A percentile compares a stretch with the other conserved stretches of the same genome.
phyloP scores from a whole-genome alignment of 2,888 invertebrate genomes.

The Nasonovia ribisnigri region DNA sequence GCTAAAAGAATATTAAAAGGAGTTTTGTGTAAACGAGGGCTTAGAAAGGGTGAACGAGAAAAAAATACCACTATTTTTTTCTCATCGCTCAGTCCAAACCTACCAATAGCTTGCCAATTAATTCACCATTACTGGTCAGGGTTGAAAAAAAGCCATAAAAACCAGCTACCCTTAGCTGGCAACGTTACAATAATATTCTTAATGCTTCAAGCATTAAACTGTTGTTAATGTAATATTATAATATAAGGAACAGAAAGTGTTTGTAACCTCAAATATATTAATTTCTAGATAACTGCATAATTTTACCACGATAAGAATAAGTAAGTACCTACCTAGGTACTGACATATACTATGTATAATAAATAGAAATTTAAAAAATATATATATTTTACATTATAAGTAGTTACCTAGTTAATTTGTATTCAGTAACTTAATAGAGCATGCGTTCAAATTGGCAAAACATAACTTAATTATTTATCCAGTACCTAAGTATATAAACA shows the following conservation, averaged over 20 bases:
- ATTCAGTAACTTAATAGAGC: neutral
- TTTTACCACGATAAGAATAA: neutral
- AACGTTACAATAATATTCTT: conserved; percentile 64
- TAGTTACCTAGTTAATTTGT: neutral
- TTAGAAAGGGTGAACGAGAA: conserved; percentile 59
- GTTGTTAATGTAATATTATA: conserved; percentile 45
- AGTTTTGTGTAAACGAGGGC: conserved; percentile 63
- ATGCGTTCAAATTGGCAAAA: neutral
- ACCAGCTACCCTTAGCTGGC: conserved; percentile 61
- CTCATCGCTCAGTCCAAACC: conserved; percentile 35
- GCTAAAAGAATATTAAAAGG: conserved; percentile 61
- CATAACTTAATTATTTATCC: neutral
- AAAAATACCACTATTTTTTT: conserved; percentile 55
- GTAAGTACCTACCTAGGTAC: neutral
- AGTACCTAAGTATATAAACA: neutral
- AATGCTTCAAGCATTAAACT: conserved; percentile 41
- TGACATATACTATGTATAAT: neutral
- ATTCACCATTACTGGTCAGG: conserved; percentile 63
- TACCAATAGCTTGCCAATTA: conserved; percentile 64
- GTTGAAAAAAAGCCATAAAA: conserved; percentile 63
- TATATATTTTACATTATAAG: neutral
- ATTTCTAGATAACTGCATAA: neutral
- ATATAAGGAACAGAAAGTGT: conserved; percentile 35
- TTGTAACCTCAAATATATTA: neutral
- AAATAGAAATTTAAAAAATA: neutral